These are phyloP conservation scores for Sciurus carolinensis DNA, from an alignment of 2,797 vertebrate species.

Conservation along the genomic window DNA sequence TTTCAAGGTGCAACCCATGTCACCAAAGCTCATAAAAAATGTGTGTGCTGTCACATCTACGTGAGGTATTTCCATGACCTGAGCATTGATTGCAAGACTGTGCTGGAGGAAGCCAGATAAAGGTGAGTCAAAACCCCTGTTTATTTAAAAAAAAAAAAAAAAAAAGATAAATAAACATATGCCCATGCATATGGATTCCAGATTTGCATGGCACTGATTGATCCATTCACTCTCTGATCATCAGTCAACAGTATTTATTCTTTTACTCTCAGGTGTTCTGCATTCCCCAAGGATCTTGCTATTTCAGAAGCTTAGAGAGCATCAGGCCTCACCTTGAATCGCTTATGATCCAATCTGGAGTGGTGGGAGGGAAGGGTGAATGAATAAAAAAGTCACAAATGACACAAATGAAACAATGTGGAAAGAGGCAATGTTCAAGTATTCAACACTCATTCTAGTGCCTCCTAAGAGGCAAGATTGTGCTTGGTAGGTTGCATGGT, in stretches of 20 bases:
- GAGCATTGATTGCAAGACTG: neutral
- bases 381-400: neutral
- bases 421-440: neutral
- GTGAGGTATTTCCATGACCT: neutral
- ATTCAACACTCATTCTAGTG: neutral
- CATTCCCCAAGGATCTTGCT: neutral
- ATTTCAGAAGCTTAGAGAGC: neutral
- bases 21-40: conserved; percentile 77
- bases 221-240: neutral
- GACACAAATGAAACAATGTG: neutral
- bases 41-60: neutral
- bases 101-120: neutral
- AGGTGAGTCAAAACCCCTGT: neutral
- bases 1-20: conserved; percentile 73
- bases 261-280: neutral
- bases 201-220: neutral
- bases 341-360: neutral
- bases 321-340: neutral
- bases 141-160: neutral
- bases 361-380: too few relatives aligned
- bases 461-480: neutral
- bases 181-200: neutral
- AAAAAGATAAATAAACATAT: neutral
- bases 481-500: neutral
- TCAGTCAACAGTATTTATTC: neutral